Conservation (phyloP, 2,888 invertebrate species). For the Apomyelois bistriatella region DNA sequence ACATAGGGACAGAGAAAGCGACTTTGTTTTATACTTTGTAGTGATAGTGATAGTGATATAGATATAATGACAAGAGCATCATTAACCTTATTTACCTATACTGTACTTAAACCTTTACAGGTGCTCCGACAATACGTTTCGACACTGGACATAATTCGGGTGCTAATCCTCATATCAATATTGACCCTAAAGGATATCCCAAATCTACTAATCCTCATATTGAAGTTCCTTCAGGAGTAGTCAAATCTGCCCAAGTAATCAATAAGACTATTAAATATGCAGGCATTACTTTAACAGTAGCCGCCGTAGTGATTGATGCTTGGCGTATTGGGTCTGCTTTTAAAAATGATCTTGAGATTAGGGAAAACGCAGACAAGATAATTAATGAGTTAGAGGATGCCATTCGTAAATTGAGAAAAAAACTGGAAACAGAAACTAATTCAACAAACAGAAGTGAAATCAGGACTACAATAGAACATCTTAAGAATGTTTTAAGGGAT, state of each 20-base stretch:
- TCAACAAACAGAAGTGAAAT: conserved; percentile 4
- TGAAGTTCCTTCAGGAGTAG: not conserved
- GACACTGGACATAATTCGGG: conserved; percentile 4
- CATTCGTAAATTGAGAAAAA: conserved; percentile 3
- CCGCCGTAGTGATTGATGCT: conserved; percentile 7
- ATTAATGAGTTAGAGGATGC: conserved; percentile 4
- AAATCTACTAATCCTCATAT: conserved; percentile 1
- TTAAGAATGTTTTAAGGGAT: conserved; percentile 4
- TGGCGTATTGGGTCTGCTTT: conserved; percentile 8
- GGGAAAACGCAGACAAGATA: conserved; percentile 7
- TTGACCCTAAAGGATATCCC: conserved; percentile 1
- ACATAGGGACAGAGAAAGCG: no score
- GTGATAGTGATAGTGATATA: no score
- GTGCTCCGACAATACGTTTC: conserved; percentile 1
- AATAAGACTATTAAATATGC: conserved; percentile 8
- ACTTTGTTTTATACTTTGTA: no score
- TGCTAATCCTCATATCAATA: conserved; percentile 5
- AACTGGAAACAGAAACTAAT: not conserved
- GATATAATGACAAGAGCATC: not conserved
- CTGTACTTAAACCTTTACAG: not conserved
- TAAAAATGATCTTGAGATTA: conserved; percentile 3
- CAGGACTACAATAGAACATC: not conserved
- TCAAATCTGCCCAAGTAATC: not conserved
- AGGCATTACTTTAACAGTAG: conserved; percentile 9
- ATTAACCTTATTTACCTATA: not conserved